Percentiles rank a stretch among this genome's conserved stretches.
Evolutionary conservation across 2,797 vertebrate genomes (phyloP).

Genomic region (Myoxocephalus aenaeus): DNA sequence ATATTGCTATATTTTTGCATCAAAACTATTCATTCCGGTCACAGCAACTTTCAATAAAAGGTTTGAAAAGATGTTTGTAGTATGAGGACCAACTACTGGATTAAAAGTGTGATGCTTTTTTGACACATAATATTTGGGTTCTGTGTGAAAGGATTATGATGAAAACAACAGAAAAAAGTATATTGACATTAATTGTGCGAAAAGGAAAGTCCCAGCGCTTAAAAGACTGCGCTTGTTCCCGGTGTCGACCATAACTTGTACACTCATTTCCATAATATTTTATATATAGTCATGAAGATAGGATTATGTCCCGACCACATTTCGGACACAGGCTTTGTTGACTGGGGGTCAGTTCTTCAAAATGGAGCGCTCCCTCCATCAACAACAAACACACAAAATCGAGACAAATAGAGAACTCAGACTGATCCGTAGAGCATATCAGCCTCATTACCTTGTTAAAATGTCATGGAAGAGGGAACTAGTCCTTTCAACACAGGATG

Average conservation of each 20-base stretch:
- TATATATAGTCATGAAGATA: not conserved
- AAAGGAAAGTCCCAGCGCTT: too few species aligned
- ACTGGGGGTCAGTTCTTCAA: conserved; percentile 6
- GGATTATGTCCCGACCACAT: not conserved
- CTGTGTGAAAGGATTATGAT: too few species aligned
- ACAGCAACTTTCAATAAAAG: too few species aligned
- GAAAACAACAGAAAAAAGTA: too few species aligned
- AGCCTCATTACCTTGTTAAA: conserved; percentile 46
- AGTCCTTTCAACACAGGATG: conserved; percentile 33
- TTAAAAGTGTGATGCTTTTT: too few species aligned
- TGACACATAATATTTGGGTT: too few species aligned
- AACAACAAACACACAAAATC: conserved; percentile 29
- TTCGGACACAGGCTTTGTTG: not conserved
- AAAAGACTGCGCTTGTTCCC: not conserved
- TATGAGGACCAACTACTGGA: too few species aligned
- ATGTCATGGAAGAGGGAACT: conserved; percentile 40
- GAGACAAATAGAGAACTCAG: conserved; percentile 36
- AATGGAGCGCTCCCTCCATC: not conserved
- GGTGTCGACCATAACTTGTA: not conserved
- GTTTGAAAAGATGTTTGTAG: too few species aligned
- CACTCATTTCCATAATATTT: not conserved
- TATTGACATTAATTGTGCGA: too few species aligned
- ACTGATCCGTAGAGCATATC: conserved; percentile 21
- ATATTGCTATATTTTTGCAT: not conserved
- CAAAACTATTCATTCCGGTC: too few species aligned